These are phyloP conservation scores for Stylophora pistillata DNA, from an alignment of 64 coral and sea anemone genomes.

Conservation along the genomic window DNA sequence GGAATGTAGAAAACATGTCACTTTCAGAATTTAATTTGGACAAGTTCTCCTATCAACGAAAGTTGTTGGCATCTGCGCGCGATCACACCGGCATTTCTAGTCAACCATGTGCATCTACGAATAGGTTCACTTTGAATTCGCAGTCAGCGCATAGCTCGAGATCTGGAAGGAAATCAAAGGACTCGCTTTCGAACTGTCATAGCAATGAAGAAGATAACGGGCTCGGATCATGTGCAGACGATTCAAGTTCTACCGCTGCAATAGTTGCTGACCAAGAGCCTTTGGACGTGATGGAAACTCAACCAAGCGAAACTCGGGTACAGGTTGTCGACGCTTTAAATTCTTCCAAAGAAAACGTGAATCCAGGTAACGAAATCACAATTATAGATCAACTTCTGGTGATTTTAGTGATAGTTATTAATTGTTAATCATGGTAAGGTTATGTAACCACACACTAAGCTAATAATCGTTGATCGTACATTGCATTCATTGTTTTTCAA, in stretches of 20 bases:
- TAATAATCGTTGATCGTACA: too few relatives aligned
- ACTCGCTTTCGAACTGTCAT: not conserved
- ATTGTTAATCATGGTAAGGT: too few relatives aligned
- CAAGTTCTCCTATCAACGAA: constrained; percentile 28
- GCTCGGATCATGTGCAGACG: not conserved
- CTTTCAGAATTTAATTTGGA: constrained; percentile 8
- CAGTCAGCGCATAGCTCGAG: not conserved
- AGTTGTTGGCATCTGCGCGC: not conserved
- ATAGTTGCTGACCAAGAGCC: not conserved
- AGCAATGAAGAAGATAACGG: not conserved
- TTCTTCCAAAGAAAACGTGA: constrained; percentile 1
- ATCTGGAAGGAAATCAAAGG: not conserved
- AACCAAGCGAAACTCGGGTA: constrained; percentile 6
- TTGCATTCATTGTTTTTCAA: too few relatives aligned
- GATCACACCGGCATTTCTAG: not conserved
- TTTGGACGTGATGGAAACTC: not conserved
- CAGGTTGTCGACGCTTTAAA: constrained; percentile 9
- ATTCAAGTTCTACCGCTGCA: not conserved
- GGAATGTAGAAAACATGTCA: not conserved
- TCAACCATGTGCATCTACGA: not conserved
- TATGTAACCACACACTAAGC: too few relatives aligned
- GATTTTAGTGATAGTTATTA: not conserved
- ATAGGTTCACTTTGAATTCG: not conserved
- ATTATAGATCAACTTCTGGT: not conserved
- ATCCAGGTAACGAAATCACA: not conserved